Conservation (phyloP, 2,113 vertebrate genomes). For the Pseudorasbora parva region DNA sequence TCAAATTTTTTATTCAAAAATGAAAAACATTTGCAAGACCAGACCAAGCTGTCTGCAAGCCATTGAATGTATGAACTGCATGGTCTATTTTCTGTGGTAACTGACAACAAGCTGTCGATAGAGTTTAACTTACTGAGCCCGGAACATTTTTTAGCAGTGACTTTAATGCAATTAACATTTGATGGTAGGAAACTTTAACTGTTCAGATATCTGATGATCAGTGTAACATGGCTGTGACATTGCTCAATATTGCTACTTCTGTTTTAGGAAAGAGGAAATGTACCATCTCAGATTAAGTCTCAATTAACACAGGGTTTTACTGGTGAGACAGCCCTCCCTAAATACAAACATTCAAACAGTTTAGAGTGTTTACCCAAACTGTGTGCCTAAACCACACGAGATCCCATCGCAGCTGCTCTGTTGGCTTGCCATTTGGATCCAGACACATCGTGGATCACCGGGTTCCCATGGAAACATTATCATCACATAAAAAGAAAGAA, state of each 20-base stretch:
- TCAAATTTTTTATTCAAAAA: neutral
- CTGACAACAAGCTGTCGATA: neutral
- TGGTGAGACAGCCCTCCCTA: neutral
- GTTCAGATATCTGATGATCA: neutral
- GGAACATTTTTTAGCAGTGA: neutral
- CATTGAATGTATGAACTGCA: neutral
- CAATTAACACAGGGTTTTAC: slow-evolving; percentile 7
- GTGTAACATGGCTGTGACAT: neutral
- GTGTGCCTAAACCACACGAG: neutral
- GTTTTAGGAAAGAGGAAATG: slow-evolving; percentile 29
- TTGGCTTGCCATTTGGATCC: slow-evolving; percentile 58
- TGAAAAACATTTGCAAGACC: neutral
- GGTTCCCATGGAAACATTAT: slow-evolving; percentile 71
- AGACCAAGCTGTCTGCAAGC: neutral
- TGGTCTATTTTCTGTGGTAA: neutral
- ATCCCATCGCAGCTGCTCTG: slow-evolving; percentile 50
- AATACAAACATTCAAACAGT: slow-evolving; percentile 1
- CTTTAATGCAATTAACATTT: neutral
- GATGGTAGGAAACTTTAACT: neutral
- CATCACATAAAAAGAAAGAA: slow-evolving; percentile 48
- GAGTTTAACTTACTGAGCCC: neutral
- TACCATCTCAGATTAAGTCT: neutral
- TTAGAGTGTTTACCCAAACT: slow-evolving; percentile 27
- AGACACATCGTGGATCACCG: slow-evolving; percentile 55
- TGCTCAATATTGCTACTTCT: neutral